Evolutionary conservation across 1,140 invertebrate species (phyloP).

Genomic region (Lepidurus apus): DNA sequence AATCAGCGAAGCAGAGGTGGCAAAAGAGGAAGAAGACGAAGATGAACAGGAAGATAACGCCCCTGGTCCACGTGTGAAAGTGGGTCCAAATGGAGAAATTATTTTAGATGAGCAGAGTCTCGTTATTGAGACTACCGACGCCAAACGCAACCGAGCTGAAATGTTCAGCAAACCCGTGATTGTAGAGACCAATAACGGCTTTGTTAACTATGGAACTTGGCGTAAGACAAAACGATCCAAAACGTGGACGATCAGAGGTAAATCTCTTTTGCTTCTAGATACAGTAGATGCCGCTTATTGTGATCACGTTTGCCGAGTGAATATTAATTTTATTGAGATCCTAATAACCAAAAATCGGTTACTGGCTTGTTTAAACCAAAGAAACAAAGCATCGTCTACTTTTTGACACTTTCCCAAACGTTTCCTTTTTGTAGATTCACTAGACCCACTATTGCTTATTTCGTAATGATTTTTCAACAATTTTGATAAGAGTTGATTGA

Average conservation of each 20-base stretch:
- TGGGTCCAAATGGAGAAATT: conserved; percentile 78
- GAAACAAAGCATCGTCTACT: no score
- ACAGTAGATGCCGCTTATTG: no score
- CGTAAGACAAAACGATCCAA: conserved; percentile 39
- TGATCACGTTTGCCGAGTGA: conserved; percentile 11
- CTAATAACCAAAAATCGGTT: no score
- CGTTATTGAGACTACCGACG: conserved; percentile 67
- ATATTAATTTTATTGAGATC: neutral
- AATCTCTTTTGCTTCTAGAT: no score
- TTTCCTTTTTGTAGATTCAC: no score
- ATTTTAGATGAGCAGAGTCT: conserved; percentile 80
- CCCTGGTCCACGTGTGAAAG: conserved; percentile 77
- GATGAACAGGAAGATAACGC: conserved; percentile 47
- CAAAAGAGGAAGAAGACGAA: conserved; percentile 45
- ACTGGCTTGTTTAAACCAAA: neutral
- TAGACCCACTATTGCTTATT: no score
- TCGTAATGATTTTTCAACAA: no score
- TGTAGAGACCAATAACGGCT: conserved; percentile 54
- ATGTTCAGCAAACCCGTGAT: conserved; percentile 59
- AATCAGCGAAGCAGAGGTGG: conserved; percentile 36
- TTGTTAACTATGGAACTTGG: conserved; percentile 55
- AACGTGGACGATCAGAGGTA: conserved; percentile 45
- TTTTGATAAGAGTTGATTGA: no score
- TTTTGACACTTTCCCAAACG: no score
- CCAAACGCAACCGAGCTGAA: conserved; percentile 55